Conservation (phyloP, 2,797 vertebrate species). For the Psittacula echo region DNA sequence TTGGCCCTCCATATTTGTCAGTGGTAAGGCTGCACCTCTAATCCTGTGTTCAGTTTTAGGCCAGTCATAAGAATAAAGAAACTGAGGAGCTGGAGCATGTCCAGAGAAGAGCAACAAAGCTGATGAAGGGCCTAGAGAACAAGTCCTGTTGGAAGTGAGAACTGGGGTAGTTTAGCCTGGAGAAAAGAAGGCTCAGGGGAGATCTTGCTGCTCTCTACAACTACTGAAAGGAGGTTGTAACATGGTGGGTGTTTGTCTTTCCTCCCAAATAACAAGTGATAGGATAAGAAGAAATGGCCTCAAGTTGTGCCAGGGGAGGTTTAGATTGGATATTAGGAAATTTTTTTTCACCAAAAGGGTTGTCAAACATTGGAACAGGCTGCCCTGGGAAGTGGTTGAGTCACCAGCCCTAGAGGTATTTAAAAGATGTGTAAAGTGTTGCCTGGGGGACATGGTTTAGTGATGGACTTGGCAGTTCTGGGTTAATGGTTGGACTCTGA, state of each 20-base stretch:
- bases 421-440: background rate
- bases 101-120: background rate
- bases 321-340: background rate
- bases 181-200: background rate
- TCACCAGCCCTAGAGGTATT: background rate
- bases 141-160: background rate
- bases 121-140: background rate
- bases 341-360: background rate
- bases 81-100: background rate
- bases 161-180: background rate
- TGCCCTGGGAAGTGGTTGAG: background rate
- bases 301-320: background rate
- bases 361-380: background rate
- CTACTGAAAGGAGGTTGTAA: background rate
- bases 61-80: background rate
- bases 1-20: background rate
- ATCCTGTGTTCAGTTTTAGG: background rate
- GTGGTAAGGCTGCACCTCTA: background rate
- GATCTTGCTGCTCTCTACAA: background rate
- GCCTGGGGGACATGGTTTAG: background rate
- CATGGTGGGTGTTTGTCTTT: background rate
- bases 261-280: background rate
- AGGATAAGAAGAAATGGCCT: background rate
- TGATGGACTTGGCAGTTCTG: background rate
- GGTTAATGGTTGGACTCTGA: background rate